Evolutionary conservation across 2,113 vertebrate genomes (phyloP).

Genomic region (Andinoacara biseriatus): DNA sequence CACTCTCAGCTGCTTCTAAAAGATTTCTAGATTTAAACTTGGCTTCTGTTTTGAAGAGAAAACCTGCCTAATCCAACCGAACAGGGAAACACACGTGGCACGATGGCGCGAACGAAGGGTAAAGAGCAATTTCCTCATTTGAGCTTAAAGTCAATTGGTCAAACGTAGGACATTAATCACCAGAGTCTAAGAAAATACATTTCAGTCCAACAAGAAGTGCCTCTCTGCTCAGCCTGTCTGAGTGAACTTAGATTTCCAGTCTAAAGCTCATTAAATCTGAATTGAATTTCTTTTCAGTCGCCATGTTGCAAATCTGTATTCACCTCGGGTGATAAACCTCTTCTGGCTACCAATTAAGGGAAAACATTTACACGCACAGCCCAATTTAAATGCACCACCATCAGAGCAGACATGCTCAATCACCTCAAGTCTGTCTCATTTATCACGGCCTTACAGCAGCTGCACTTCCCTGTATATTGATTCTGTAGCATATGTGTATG

Average conservation of each 20-base stretch:
- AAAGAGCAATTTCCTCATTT: slow-evolving; percentile 68
- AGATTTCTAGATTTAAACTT: slow-evolving; percentile 1
- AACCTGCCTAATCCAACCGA: slow-evolving; percentile 16
- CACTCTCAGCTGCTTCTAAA: background rate
- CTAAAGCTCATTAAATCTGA: slow-evolving; percentile 77
- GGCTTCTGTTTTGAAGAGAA: background rate
- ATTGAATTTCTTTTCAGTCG: slow-evolving; percentile 73
- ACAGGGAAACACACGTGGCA: slow-evolving; percentile 28
- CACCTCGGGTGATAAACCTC: slow-evolving; percentile 72
- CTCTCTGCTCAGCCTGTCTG: slow-evolving; percentile 53
- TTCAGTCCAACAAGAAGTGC: slow-evolving; percentile 14
- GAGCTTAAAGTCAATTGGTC: slow-evolving; percentile 64
- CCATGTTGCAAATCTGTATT: slow-evolving; percentile 65
- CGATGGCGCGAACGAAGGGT: slow-evolving; percentile 33
- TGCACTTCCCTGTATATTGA: slow-evolving; percentile 52
- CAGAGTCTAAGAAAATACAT: background rate
- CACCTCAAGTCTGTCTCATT: slow-evolving; percentile 65
- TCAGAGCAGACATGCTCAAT: slow-evolving; percentile 69
- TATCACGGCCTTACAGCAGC: slow-evolving; percentile 60
- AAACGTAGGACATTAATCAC: slow-evolving; percentile 68
- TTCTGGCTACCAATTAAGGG: slow-evolving; percentile 71
- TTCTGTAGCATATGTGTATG: slow-evolving; percentile 21
- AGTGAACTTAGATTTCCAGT: slow-evolving; percentile 47
- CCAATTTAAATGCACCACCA: slow-evolving; percentile 70
- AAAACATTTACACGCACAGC: slow-evolving; percentile 70